phyloP scores from a whole-genome alignment of 1,140 invertebrate species.

The Sitodiplosis mosellana region DNA sequence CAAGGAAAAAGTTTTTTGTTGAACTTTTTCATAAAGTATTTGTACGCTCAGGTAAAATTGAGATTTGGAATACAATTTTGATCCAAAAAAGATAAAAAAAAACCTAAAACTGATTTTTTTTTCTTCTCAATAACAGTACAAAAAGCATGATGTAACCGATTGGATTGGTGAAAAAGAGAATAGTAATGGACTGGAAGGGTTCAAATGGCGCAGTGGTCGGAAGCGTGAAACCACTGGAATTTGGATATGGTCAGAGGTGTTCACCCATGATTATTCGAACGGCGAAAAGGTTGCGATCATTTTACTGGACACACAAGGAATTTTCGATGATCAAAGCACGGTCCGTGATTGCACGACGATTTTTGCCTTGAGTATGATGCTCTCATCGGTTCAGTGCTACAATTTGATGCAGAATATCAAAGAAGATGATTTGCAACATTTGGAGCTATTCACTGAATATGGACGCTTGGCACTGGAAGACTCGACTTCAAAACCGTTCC shows the following conservation, averaged over 20 bases:
- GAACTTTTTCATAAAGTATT: no score
- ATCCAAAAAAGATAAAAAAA: no score
- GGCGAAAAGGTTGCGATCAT: constrained; percentile 75
- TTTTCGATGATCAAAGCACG: constrained; percentile 92
- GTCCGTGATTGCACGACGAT: constrained; percentile 92
- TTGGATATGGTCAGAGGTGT: constrained; percentile 88
- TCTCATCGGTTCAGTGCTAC: constrained; percentile 92
- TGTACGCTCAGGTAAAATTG: no score
- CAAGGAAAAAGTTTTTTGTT: no score
- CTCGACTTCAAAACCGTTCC: constrained; percentile 78
- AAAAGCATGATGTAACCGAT: neutral
- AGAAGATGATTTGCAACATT: constrained; percentile 88
- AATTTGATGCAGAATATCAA: constrained; percentile 92
- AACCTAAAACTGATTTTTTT: no score
- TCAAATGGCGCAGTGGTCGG: constrained; percentile 85
- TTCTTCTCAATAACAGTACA: no score
- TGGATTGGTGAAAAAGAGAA: neutral
- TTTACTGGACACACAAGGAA: constrained; percentile 92
- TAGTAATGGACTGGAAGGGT: constrained; percentile 37
- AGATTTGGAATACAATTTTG: no score
- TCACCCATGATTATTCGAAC: constrained; percentile 51
- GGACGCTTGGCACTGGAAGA: constrained; percentile 73
- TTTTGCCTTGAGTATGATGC: constrained; percentile 87
- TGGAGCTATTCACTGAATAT: constrained; percentile 92
- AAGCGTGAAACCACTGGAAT: constrained; percentile 92